Percentiles rank a stretch among this genome's conserved stretches.
Evolutionary conservation across 2,888 invertebrate species (phyloP).

Genomic region (Lapara coniferarum): DNA sequence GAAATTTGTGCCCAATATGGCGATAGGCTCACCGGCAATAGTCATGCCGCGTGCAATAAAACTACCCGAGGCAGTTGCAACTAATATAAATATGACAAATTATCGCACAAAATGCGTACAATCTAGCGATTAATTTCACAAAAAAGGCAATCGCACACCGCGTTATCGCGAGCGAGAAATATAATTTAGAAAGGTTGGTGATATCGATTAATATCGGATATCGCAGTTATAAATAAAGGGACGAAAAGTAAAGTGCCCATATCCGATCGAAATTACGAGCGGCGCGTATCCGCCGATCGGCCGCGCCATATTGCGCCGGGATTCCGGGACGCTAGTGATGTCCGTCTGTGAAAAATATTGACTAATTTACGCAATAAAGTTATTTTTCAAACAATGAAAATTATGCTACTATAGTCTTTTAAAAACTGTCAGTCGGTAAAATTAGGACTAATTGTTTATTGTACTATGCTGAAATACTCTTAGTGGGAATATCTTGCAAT

Average conservation of each 20-base stretch:
- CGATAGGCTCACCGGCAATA: no score
- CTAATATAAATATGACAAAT: no score
- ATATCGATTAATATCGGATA: slow-evolving; percentile 65
- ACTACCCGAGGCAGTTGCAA: no score
- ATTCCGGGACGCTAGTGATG: slow-evolving; percentile 37
- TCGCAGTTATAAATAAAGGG: slow-evolving; percentile 44
- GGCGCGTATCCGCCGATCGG: slow-evolving; percentile 46
- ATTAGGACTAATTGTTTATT: no score
- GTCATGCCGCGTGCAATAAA: no score
- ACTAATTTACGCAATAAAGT: background rate
- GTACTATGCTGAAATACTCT: no score
- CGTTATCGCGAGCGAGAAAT: slow-evolving; percentile 23
- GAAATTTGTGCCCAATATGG: no score
- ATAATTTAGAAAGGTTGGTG: slow-evolving; percentile 55
- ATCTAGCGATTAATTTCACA: background rate
- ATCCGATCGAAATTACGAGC: slow-evolving; percentile 57
- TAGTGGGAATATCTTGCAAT: background rate
- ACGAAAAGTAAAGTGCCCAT: slow-evolving; percentile 31
- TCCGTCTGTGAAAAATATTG: background rate
- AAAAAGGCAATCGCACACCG: slow-evolving; percentile 12
- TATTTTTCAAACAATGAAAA: no score
- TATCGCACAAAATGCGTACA: background rate
- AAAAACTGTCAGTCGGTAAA: no score
- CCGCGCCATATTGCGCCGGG: slow-evolving; percentile 46
- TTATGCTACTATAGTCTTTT: no score